These are phyloP conservation scores for Euthynnus affinis DNA, from an alignment of 2,797 vertebrate genomes.

Conservation along the genomic window DNA sequence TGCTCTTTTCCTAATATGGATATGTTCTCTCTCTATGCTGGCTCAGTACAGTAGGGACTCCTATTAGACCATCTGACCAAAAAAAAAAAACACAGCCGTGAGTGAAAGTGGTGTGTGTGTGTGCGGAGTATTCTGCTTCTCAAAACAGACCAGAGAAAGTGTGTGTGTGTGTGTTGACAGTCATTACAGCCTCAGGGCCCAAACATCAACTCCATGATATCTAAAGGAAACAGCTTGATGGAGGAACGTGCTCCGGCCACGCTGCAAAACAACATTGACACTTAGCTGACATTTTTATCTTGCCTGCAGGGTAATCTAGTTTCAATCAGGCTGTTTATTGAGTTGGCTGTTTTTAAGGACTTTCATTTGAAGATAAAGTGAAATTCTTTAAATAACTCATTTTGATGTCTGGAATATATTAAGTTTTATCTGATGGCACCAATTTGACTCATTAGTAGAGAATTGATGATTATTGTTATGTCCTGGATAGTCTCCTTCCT, in stretches of 20 bases:
- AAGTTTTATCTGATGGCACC: conserved; percentile 4
- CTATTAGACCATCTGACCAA: conserved; percentile 55
- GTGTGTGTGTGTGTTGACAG: conserved; percentile 49
- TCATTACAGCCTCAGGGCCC: conserved; percentile 59
- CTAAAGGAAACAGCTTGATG: conserved; percentile 76
- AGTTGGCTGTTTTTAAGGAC: not conserved
- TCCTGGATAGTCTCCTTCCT: not conserved
- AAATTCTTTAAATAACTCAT: not conserved
- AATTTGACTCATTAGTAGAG: not conserved
- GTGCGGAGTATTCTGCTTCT: conserved; percentile 68
- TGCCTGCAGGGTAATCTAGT: not conserved
- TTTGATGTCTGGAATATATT: not conserved
- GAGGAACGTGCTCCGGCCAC: conserved; percentile 52
- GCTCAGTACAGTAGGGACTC: conserved; percentile 80
- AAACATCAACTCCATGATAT: conserved; percentile 62
- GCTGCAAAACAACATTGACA: conserved; percentile 60
- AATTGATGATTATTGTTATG: not conserved
- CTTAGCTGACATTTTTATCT: conserved; percentile 47
- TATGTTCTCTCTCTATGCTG: conserved; percentile 77
- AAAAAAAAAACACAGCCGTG: conserved; percentile 46
- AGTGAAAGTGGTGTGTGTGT: conserved; percentile 51
- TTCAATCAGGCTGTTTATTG: conserved; percentile 43
- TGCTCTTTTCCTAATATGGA: conserved; percentile 85
- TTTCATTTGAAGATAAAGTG: conserved; percentile 20
- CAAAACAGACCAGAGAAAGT: conserved; percentile 47